phyloP scores from a whole-genome alignment of 2,113 vertebrate genomes.

The Bubo blakistoni region DNA sequence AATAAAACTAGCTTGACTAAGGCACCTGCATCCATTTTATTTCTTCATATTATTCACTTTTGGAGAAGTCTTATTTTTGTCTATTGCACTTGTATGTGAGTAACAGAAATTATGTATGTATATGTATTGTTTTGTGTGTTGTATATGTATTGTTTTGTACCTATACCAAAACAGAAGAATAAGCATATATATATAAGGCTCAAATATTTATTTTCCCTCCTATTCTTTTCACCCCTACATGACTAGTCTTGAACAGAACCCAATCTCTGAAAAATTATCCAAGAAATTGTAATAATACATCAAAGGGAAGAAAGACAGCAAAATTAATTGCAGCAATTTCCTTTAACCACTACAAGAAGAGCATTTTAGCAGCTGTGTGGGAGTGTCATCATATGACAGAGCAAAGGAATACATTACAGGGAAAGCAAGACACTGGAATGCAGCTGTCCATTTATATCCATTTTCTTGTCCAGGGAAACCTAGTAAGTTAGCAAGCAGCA shows the following conservation, averaged over 20 bases:
- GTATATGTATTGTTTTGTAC: background rate
- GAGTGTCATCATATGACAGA: conserved; percentile 60
- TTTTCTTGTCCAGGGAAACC: conserved; percentile 46
- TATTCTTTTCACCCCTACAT: conserved; percentile 2
- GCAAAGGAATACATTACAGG: conserved; percentile 50
- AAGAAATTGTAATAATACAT: conserved; percentile 59
- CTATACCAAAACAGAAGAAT: background rate
- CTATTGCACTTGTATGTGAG: background rate
- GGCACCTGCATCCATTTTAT: conserved; percentile 70
- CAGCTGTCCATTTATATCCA: conserved; percentile 41
- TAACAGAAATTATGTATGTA: background rate
- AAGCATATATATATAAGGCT: background rate
- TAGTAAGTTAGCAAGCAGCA: background rate
- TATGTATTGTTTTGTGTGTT: background rate
- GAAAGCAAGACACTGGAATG: conserved; percentile 48
- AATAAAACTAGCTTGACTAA: conserved; percentile 66
- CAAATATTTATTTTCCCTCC: background rate
- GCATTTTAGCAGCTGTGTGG: conserved; percentile 60
- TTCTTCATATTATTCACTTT: conserved; percentile 28
- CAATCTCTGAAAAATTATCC: conserved; percentile 42
- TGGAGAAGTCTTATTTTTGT: background rate
- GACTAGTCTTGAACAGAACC: conserved; percentile 44
- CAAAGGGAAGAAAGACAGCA: conserved; percentile 66
- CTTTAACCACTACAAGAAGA: conserved; percentile 54
- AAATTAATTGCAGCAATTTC: conserved; percentile 75